These are phyloP conservation scores for Strigamia transsilvanica DNA, from an alignment of 2,888 invertebrate genomes.

Conservation along the genomic window DNA sequence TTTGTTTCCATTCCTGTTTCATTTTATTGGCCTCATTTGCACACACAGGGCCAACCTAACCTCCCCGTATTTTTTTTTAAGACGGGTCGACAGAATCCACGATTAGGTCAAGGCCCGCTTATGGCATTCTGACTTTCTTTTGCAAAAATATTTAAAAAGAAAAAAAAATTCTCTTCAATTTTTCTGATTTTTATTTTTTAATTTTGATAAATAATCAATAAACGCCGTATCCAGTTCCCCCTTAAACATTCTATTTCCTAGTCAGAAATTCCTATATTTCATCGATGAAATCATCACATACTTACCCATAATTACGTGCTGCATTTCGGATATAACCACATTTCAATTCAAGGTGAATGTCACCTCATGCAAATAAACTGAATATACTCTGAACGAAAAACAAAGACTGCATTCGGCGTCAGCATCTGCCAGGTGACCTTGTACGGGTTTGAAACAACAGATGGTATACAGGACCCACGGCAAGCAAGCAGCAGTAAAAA, in stretches of 20 bases:
- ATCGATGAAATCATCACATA: background rate
- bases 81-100: background rate
- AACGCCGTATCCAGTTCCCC: background rate
- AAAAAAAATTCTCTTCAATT: background rate
- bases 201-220: background rate
- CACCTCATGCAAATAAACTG: conserved; percentile 13
- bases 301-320: background rate
- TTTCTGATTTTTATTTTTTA: background rate
- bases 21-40: conserved; percentile 38
- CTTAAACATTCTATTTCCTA: too few relatives aligned
- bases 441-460: conserved; percentile 39
- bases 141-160: background rate
- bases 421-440: conserved; percentile 20
- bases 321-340: background rate
- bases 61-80: conserved; percentile 7
- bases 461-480: conserved; percentile 20
- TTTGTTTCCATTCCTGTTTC: conserved; percentile 39
- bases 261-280: background rate
- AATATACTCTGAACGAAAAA: background rate
- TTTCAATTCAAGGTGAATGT: conserved; percentile 33
- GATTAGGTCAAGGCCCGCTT: conserved; percentile 20
- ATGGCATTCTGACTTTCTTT: conserved; percentile 14
- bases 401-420: conserved; percentile 6
- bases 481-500: conserved; percentile 31
- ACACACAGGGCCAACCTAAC: conserved; percentile 33